Evolutionary conservation across 92 coral and sea anemone species (phyloP), one percentile per base, ranked within the genome.

Genomic region (Bergia sp.): DNA sequence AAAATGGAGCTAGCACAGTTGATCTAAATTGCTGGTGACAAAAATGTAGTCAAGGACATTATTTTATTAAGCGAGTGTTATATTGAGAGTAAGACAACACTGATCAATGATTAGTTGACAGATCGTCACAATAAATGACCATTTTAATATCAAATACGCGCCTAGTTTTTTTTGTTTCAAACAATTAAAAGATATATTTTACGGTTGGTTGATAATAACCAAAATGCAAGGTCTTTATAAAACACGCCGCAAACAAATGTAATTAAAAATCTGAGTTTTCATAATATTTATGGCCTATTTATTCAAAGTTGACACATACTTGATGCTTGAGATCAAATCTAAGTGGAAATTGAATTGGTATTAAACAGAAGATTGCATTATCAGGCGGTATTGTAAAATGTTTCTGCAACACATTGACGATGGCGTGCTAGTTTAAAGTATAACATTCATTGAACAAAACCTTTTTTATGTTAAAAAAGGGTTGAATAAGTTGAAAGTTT

Each of bases 221-320:
- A 61, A 16, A 61, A 61, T 18, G 69, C n/a, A 18, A 61, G 20
- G 69, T 61, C 69, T 61, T 2, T 23, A 61, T 61, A 18, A 61
- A 58, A 64, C 55, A 50, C 77, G 15, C 78, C 77, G 16, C 78
- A 73, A 44, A 20, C 16, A 69, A 73, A 47, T 6, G 79, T 45
- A 39, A 67, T 64, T 43, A 42, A 42, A n/a, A 45, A 44, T 7
- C 44, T 12, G 12, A 67, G 11, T 37, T 83, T 5, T 29, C 43
- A 37, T 65, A 47, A 72, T 71, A 47, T 71, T 84, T 76, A 49
- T 55, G 37, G 58, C 13, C 47, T 69, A 75, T 71, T 47, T 67
- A 43, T 38, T 67, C 37, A 42, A 38, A 69, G 64, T 73, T 13
- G 55, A 38, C 50, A 58, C 47, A 44, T 71, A 23, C 64, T 43